Percentiles rank a stretch among this genome's conserved stretches.
Evolutionary conservation across 2,113 vertebrate species (phyloP).

Genomic region (Scortum barcoo): DNA sequence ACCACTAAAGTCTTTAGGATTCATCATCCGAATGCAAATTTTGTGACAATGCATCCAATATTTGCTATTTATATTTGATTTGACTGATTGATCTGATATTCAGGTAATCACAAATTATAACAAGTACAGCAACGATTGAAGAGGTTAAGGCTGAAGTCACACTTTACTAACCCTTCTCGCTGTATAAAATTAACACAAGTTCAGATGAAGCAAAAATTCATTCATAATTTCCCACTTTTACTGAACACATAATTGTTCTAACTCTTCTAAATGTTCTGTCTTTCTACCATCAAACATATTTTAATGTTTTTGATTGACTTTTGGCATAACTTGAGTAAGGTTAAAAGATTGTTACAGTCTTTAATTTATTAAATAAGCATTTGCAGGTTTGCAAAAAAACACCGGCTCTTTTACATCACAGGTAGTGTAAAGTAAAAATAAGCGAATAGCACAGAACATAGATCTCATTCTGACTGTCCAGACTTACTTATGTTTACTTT

Average conservation of each 20-base stretch:
- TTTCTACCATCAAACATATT: too few species aligned
- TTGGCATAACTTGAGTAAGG: too few species aligned
- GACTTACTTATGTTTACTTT: slow-evolving; percentile 1
- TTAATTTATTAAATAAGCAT: too few species aligned
- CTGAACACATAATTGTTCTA: too few species aligned
- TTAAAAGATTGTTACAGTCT: too few species aligned
- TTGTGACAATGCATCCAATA: background rate
- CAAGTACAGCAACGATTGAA: background rate
- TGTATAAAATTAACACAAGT: background rate
- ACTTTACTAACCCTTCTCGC: background rate
- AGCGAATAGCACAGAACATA: background rate
- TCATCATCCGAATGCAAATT: background rate
- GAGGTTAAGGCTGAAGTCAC: background rate
- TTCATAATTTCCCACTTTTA: too few species aligned
- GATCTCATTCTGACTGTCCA: background rate
- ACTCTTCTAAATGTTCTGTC: too few species aligned
- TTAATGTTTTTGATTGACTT: too few species aligned
- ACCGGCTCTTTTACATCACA: background rate
- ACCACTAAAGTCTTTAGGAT: background rate
- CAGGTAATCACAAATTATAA: background rate
- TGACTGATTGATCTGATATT: too few species aligned
- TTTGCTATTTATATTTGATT: too few species aligned
- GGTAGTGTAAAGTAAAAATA: background rate
- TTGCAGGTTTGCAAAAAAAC: too few species aligned
- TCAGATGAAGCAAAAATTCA: too few species aligned